These are phyloP conservation scores for Myxocyprinus asiaticus DNA, from an alignment of 2,113 vertebrate species.

Conservation along the genomic window DNA sequence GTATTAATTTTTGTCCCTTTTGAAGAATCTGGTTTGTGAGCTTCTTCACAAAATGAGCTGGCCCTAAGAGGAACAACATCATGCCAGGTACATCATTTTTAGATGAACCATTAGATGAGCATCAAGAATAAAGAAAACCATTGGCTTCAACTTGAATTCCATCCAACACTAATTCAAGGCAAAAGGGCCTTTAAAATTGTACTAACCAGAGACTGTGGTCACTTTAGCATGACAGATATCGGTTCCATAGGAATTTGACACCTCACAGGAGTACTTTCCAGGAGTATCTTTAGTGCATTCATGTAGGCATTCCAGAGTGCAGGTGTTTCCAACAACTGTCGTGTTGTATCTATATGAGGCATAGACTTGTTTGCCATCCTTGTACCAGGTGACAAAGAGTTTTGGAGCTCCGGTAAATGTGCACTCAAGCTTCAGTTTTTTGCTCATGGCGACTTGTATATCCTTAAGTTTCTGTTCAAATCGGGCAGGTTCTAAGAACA, in stretches of 20 bases:
- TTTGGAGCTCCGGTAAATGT: conserved; percentile 76
- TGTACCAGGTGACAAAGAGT: conserved; percentile 78
- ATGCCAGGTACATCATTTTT: not conserved
- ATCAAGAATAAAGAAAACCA: not conserved
- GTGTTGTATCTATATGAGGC: conserved; percentile 62
- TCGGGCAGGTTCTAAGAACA: conserved; percentile 43
- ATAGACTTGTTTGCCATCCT: conserved; percentile 79
- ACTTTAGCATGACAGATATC: conserved; percentile 80
- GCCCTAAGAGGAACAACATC: conserved; percentile 53
- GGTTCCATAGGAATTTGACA: conserved; percentile 79
- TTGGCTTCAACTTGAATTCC: not conserved
- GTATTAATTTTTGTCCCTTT: too few relatives aligned
- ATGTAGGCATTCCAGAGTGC: conserved; percentile 75
- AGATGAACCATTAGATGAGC: too few relatives aligned
- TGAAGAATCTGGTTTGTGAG: too few relatives aligned
- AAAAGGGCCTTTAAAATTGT: conserved; percentile 1
- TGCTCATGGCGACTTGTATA: conserved; percentile 55
- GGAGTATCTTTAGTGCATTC: conserved; percentile 72
- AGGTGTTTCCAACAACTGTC: conserved; percentile 69
- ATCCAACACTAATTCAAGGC: not conserved
- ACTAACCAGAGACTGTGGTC: conserved; percentile 54
- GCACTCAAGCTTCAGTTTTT: conserved; percentile 34
- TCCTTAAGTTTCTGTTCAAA: conserved; percentile 67
- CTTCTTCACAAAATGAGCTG: too few relatives aligned
- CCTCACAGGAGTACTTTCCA: conserved; percentile 83